These are phyloP conservation scores for Capreolus pygargus DNA, from an alignment of 2,113 vertebrate genomes.

Conservation along the genomic window DNA sequence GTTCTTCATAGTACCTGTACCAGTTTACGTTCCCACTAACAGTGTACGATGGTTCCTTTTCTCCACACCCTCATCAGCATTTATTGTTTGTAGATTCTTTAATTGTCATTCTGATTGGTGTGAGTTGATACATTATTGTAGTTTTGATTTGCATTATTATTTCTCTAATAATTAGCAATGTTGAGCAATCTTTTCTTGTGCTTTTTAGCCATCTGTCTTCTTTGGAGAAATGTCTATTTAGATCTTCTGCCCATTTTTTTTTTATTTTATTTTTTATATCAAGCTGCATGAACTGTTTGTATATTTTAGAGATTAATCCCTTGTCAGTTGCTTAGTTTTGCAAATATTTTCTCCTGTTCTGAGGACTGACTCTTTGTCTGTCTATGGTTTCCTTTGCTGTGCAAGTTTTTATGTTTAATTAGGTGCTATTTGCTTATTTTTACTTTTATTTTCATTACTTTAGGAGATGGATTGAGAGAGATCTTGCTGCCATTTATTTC, in stretches of 20 bases:
- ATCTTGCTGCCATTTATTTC: neutral
- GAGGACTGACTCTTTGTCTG: neutral
- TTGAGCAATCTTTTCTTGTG: neutral
- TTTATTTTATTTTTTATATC: neutral
- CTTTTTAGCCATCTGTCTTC: neutral
- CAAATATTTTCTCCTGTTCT: neutral
- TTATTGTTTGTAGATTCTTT: neutral
- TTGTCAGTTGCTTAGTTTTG: neutral
- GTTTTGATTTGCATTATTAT: neutral
- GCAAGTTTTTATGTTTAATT: neutral
- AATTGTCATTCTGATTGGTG: neutral
- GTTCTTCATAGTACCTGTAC: neutral
- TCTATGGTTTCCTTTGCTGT: neutral
- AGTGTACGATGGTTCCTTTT: neutral
- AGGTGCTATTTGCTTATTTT: neutral
- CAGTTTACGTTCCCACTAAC: neutral
- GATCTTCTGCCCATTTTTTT: neutral
- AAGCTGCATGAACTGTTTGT: neutral
- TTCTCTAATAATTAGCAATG: neutral
- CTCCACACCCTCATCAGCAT: neutral
- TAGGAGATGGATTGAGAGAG: neutral
- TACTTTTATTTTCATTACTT: neutral
- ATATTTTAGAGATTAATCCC: neutral
- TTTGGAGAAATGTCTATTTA: neutral
- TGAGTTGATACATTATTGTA: neutral